Percentiles rank a stretch among this genome's conserved stretches.
phyloP scores from a whole-genome alignment of 2,113 vertebrate species.

The Columba janthina region DNA sequence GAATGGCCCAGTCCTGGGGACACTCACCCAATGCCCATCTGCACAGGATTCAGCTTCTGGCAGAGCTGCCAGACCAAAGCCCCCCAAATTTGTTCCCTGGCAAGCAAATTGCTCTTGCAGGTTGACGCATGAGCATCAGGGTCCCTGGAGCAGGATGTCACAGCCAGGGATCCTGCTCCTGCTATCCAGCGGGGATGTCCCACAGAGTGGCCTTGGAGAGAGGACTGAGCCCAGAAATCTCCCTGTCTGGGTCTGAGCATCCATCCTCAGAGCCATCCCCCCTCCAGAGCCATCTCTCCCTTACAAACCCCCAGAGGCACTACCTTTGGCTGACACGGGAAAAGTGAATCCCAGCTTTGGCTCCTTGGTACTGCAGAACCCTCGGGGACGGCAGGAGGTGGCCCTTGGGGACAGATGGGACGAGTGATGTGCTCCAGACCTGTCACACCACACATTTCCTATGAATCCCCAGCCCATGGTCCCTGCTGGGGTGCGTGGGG shows the following conservation, averaged over 20 bases:
- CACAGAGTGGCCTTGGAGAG: not conserved
- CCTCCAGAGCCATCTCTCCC: not conserved
- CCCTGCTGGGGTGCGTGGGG: not conserved
- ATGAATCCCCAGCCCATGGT: rapidly evolving
- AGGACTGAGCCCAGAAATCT: rapidly evolving
- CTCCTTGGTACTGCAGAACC: not conserved
- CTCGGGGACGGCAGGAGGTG: rapidly evolving
- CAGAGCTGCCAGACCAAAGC: too few relatives aligned
- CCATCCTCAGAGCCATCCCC: not conserved
- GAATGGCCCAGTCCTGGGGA: not conserved
- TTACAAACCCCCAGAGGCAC: rapidly evolving
- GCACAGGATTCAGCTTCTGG: not conserved
- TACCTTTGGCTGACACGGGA: rapidly evolving
- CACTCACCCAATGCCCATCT: not conserved
- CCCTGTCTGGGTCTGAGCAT: rapidly evolving
- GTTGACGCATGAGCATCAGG: rapidly evolving
- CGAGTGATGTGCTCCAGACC: not conserved
- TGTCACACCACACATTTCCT: not conserved
- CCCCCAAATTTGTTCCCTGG: not conserved
- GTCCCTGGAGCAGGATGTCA: rapidly evolving
- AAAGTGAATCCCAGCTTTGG: not conserved
- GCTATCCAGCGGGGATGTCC: rapidly evolving
- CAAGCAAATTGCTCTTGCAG: not conserved
- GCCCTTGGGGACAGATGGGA: not conserved
- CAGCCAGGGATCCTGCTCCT: not conserved